Percentiles rank a stretch among this genome's conserved stretches.
Evolutionary conservation across 2,888 invertebrate genomes (phyloP).

Genomic region (Macaria notata): DNA sequence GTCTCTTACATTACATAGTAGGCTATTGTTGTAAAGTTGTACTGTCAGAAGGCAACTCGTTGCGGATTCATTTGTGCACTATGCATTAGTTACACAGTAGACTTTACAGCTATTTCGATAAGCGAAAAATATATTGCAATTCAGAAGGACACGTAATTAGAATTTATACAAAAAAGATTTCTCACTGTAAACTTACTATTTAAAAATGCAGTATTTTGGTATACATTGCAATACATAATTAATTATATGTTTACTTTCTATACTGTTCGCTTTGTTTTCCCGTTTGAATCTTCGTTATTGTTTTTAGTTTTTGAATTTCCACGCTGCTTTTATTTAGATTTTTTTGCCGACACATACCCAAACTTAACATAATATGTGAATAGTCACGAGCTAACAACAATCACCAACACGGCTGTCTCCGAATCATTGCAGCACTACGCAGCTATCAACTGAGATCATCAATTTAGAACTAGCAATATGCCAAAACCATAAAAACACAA

Average conservation of each 20-base stretch:
- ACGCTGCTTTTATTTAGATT: constrained; percentile 45
- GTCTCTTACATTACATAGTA: constrained; percentile 66
- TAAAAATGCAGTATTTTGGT: constrained; percentile 82
- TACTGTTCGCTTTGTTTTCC: no score
- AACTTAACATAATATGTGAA: constrained; percentile 66
- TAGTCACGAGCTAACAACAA: constrained; percentile 67
- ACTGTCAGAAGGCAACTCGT: constrained; percentile 82
- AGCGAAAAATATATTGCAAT: constrained; percentile 61
- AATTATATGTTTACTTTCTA: constrained; percentile 32
- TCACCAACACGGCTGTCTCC: constrained; percentile 66
- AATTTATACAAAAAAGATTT: constrained; percentile 57
- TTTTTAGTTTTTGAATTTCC: constrained; percentile 36
- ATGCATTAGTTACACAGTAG: constrained; percentile 49
- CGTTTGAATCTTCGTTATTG: constrained; percentile 55
- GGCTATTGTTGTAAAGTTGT: constrained; percentile 76
- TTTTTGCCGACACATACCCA: constrained; percentile 75
- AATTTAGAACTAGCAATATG: constrained; percentile 61
- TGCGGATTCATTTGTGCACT: constrained; percentile 68
- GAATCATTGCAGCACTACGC: constrained; percentile 60
- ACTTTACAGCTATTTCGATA: constrained; percentile 40
- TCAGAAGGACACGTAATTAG: constrained; percentile 36
- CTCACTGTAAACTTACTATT: constrained; percentile 75
- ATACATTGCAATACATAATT: constrained; percentile 73
- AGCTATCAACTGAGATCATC: constrained; percentile 77
- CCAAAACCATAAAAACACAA: constrained; percentile 54